These are phyloP conservation scores for Crenichthys baileyi DNA, from an alignment of 2,797 vertebrate genomes.

Conservation along the genomic window DNA sequence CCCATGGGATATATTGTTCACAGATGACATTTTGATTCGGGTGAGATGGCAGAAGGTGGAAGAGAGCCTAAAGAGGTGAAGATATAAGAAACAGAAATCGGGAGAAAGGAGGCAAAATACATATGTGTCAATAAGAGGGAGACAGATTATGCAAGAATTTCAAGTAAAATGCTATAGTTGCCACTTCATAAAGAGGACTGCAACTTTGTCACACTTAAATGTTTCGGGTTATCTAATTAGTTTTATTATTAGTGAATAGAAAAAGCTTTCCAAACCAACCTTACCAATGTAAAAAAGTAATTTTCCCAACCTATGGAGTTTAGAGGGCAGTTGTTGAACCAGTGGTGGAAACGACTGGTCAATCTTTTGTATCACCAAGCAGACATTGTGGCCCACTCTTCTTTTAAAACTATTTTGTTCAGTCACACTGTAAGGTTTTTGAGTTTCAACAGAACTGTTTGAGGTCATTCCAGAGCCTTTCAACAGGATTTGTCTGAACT, in stretches of 20 bases:
- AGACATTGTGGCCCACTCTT: not conserved
- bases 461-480: not conserved
- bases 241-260: no score
- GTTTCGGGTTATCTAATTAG: no score
- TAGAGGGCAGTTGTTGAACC: not conserved
- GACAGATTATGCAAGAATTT: not conserved
- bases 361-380: not conserved
- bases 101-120: not conserved
- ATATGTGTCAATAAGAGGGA: not conserved
- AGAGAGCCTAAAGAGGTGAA: not conserved
- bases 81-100: not conserved
- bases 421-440: not conserved
- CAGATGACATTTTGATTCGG: not conserved
- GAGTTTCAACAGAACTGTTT: not conserved
- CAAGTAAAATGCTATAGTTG: no score
- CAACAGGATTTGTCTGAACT: not conserved
- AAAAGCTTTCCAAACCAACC: no score
- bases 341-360: no score
- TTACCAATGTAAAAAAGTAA: not conserved
- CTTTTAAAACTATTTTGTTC: not conserved
- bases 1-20: no score
- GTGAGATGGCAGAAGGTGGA: not conserved
- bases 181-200: no score
- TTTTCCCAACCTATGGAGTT: not conserved
- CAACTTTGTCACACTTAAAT: no score